These are phyloP conservation scores for Lates calcarifer DNA, from an alignment of 2,113 vertebrate genomes.

Conservation along the genomic window DNA sequence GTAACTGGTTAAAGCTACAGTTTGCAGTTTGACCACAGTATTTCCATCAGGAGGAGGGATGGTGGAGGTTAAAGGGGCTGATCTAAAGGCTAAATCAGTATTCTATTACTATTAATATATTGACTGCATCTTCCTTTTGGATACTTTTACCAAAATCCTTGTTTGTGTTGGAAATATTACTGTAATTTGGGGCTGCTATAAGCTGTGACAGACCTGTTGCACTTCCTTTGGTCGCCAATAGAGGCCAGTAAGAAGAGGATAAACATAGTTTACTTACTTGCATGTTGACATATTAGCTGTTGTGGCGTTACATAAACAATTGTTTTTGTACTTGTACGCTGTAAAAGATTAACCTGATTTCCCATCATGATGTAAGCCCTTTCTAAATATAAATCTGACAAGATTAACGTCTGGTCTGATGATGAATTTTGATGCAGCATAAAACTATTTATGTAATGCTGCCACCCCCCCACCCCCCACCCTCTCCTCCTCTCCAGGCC, in stretches of 20 bases:
- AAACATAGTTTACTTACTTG: neutral
- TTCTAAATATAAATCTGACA: conserved; percentile 75
- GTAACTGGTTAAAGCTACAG: neutral
- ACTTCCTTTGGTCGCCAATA: conserved; percentile 20
- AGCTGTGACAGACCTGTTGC: neutral
- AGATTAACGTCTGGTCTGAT: conserved; percentile 65
- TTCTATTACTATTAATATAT: neutral
- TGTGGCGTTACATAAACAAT: conserved; percentile 51
- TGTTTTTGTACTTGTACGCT: conserved; percentile 19
- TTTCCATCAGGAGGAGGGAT: neutral
- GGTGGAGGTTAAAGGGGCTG: neutral
- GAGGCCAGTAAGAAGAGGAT: conserved; percentile 16
- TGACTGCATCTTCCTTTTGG: neutral
- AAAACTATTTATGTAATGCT: conserved; percentile 77
- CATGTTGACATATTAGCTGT: conserved; percentile 31
- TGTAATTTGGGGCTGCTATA: neutral
- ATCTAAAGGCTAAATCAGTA: neutral
- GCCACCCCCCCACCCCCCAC: neutral
- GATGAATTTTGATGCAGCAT: conserved; percentile 68
- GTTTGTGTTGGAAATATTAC: too few relatives aligned
- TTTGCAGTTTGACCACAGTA: too few relatives aligned
- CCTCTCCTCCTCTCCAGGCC: conserved; percentile 17
- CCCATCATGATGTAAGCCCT: conserved; percentile 64
- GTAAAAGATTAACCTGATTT: conserved; percentile 59
- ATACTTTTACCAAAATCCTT: neutral